These are phyloP conservation scores for Rhagonycha lutea DNA, from an alignment of 2,888 invertebrate genomes.

Conservation along the genomic window DNA sequence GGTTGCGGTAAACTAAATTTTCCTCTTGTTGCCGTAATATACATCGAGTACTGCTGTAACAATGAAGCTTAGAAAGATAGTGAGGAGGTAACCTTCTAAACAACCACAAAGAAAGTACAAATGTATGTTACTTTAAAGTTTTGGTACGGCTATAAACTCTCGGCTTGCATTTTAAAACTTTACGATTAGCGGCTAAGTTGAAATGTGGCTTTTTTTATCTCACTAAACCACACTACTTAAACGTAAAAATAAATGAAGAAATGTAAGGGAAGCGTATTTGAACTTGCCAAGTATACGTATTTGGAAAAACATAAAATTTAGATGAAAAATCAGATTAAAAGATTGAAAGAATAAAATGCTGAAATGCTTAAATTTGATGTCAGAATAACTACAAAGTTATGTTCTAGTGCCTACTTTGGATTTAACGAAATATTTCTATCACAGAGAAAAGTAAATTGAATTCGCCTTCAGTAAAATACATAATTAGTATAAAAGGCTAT, in stretches of 20 bases:
- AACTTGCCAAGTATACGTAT: neutral
- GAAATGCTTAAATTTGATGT: neutral
- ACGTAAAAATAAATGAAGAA: neutral
- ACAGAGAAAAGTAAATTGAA: neutral
- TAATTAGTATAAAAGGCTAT: neutral
- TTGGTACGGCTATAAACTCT: neutral
- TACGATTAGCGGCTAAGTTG: neutral
- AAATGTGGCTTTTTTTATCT: neutral
- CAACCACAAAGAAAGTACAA: neutral
- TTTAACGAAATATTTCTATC: neutral
- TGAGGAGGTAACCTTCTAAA: neutral
- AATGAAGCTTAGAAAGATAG: neutral
- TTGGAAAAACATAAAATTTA: neutral
- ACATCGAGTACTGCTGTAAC: neutral
- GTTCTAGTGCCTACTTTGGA: neutral
- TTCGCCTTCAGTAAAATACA: neutral
- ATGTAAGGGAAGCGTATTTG: neutral
- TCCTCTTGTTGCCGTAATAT: neutral
- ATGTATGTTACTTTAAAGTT: neutral
- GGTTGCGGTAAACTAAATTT: neutral
- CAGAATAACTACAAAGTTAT: neutral
- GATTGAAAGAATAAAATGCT: neutral
- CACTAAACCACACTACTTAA: neutral
- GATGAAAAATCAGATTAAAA: neutral
- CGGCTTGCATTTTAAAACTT: neutral